Evolutionary conservation across 2,888 invertebrate species (phyloP).

Genomic region (Cinara cedri): DNA sequence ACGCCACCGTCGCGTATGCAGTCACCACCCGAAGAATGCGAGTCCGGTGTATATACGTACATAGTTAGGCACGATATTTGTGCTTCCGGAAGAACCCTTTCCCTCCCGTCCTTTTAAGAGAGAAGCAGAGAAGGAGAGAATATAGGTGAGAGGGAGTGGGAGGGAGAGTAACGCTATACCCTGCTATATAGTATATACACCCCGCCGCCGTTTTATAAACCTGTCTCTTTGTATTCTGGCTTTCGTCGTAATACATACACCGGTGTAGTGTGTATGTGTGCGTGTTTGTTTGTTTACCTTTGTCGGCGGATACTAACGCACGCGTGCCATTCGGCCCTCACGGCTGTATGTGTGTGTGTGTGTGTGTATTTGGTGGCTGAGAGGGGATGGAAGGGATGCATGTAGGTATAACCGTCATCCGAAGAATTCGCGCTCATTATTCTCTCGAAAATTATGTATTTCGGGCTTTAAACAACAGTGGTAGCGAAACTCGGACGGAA

Average conservation of each 20-base stretch:
- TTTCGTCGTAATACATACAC: not conserved
- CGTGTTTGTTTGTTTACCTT: conserved; percentile 28
- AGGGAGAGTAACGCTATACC: no score
- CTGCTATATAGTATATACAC: no score
- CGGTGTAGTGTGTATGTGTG: not conserved
- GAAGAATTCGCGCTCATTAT: conserved; percentile 48
- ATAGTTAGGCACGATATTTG: no score
- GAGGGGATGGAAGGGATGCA: no score
- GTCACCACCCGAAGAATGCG: no score
- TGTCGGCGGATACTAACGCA: not conserved
- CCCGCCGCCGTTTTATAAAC: conserved; percentile 11
- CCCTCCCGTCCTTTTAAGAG: not conserved
- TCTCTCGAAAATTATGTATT: conserved; percentile 43
- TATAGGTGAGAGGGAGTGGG: no score
- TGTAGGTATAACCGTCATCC: conserved; percentile 13
- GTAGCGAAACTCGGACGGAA: conserved; percentile 13
- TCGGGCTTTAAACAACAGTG: conserved; percentile 28
- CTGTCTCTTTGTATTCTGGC: conserved; percentile 30
- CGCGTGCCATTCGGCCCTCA: conserved; percentile 14
- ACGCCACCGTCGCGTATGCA: no score
- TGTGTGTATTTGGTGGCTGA: no score
- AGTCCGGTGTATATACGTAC: no score
- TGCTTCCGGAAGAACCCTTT: no score
- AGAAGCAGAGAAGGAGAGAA: not conserved
- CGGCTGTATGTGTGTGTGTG: no score